Base-by-base conservation (phyloP, 2,113 vertebrate species). In the Oncorhynchus masou region DNA sequence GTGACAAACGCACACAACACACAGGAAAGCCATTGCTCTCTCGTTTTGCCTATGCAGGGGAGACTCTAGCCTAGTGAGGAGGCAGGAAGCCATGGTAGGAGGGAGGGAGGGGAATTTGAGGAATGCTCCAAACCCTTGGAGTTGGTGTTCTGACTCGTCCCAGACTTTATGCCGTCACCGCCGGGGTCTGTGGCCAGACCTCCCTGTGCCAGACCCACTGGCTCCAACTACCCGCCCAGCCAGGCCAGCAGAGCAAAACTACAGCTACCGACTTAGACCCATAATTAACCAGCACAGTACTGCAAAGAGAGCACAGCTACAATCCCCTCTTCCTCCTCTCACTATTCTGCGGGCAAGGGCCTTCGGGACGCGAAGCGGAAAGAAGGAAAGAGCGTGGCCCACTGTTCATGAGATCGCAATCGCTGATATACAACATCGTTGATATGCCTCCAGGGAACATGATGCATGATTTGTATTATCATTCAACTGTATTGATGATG, bases 121-220 rank as follows among this genome's bases (percentile, higher is more conserved):
- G 91, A 93, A 93, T 93, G 90, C 92, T 94, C 90, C 91, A 94
- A 92, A 92, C 93, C 91, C 92, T 24, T 5, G 6, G 91, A 91
- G 90, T 91, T 92, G 92, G 89, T 94, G 94, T 93, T 94, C 91
- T 92, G 92, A 94, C 93, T 95, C 92, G 93, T 93, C 93, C 93
- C 93, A 95, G 93, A 94, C 93, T 94, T 92, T 83, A 91, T 94
- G 94, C 92, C 94, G 93, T 95, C 93, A 94, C 93, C 93, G 66
- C 93, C 89, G 91, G 92, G 91, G 90, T 93, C 92, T 95, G 94
- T 92, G 94, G 93, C 93, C 93, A 94, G 93, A 93, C 92, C 92
- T 94, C 94, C 93, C 91, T 90, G 89, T 94, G 92, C 92, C 92
- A 95, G 93, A 95, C 93, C 93, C 91, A 92, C 93, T 94, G 93